phyloP scores from a whole-genome alignment of 2,888 invertebrate genomes.

The Prosopocoilus inquinatus region DNA sequence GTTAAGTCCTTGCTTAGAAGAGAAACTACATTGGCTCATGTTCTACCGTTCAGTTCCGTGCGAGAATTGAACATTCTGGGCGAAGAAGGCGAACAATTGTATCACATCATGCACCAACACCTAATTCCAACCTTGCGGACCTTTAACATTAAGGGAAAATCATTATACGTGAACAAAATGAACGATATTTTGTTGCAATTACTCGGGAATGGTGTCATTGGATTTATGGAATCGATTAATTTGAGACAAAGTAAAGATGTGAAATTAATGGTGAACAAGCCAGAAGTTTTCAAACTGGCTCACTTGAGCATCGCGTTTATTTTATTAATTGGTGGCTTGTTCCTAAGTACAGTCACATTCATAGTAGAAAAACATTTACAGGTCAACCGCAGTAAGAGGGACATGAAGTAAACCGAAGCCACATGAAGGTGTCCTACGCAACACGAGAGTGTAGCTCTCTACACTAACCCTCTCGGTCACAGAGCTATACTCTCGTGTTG shows the following conservation, averaged over 20 bases:
- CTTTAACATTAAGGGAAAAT: neutral
- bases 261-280: neutral
- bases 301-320: too few species aligned
- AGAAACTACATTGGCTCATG: neutral
- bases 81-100: neutral
- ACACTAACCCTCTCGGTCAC: too few species aligned
- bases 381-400: too few species aligned
- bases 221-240: neutral
- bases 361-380: too few species aligned
- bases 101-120: neutral
- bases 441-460: too few species aligned
- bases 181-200: neutral
- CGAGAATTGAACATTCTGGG: neutral
- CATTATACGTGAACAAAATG: neutral
- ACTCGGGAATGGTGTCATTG: neutral
- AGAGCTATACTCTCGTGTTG: too few species aligned
- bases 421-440: too few species aligned
- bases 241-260: neutral
- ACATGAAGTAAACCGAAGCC: too few species aligned
- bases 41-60: neutral
- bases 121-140: constrained; percentile 1
- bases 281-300: neutral
- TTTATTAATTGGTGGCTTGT: too few species aligned
- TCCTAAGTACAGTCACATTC: too few species aligned
- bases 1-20: neutral